Conservation (phyloP, 1,140 invertebrate species). For the Hormaphis cornu region DNA sequence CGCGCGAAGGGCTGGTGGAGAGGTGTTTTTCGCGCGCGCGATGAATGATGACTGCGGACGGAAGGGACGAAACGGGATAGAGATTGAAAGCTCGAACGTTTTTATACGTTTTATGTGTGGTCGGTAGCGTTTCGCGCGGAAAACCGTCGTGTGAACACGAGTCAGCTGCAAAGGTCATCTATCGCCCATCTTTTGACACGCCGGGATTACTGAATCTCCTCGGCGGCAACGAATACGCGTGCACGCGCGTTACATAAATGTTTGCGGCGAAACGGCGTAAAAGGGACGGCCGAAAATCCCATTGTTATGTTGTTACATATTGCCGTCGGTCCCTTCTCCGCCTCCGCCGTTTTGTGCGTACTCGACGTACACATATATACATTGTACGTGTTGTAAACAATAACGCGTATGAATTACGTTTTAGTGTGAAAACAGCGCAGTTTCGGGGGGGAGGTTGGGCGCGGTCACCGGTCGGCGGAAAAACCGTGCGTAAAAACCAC, state of each 20-base stretch:
- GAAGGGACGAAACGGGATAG: background rate
- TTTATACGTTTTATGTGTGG: background rate
- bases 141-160: conserved; percentile 26
- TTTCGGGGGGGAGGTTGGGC: no score
- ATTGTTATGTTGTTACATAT: no score
- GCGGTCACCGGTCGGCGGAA: no score
- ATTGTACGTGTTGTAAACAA: no score
- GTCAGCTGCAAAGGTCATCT: conserved; percentile 32
- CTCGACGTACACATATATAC: no score
- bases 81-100: background rate
- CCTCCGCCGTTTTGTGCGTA: no score
- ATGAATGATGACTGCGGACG: conserved; percentile 11
- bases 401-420: no score
- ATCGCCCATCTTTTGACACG: conserved; percentile 31
- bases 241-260: background rate
- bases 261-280: no score
- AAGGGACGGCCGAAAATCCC: conserved; percentile 11
- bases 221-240: background rate
- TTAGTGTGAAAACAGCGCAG: no score
- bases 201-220: conserved; percentile 32
- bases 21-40: background rate
- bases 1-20: no score
- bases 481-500: no score
- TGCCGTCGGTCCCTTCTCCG: no score
- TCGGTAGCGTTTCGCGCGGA: conserved; percentile 21